These are phyloP conservation scores for Scaptomyza pallida DNA, from an alignment of 1,140 invertebrate genomes.

Conservation along the genomic window DNA sequence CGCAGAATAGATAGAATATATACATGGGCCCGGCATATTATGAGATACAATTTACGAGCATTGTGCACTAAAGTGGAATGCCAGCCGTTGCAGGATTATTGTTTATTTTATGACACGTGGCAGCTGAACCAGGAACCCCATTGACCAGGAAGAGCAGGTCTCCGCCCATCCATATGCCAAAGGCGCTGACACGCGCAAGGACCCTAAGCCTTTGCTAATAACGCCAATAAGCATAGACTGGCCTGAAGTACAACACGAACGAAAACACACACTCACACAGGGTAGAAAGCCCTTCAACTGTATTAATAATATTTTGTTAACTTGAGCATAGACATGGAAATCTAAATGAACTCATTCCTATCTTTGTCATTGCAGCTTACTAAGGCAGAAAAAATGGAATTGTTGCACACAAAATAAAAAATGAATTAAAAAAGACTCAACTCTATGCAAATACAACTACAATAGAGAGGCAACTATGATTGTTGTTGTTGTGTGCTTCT, in stretches of 20 bases:
- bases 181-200: constrained; percentile 66
- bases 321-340: constrained; percentile 32
- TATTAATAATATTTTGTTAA: constrained; percentile 67
- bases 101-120: constrained; percentile 81
- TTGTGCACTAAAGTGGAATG: constrained; percentile 80
- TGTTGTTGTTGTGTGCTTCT: constrained; percentile 46
- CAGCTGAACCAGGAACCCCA: constrained; percentile 24
- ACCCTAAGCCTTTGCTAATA: constrained; percentile 78
- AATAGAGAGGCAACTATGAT: constrained; percentile 58
- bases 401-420: constrained; percentile 3
- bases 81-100: constrained; percentile 76
- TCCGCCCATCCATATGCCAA: constrained; percentile 38
- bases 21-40: constrained; percentile 69
- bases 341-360: constrained; percentile 9
- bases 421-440: constrained; percentile 11
- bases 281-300: constrained; percentile 35
- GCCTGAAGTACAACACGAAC: constrained; percentile 22
- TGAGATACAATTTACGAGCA: constrained; percentile 76
- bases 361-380: constrained; percentile 52
- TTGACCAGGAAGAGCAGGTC: background rate
- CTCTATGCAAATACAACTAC: constrained; percentile 68
- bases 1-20: background rate
- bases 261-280: background rate
- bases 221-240: constrained; percentile 67
- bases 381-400: constrained; percentile 22